phyloP scores from a whole-genome alignment of 2,113 vertebrate species.

The Chiloscyllium plagiosum region DNA sequence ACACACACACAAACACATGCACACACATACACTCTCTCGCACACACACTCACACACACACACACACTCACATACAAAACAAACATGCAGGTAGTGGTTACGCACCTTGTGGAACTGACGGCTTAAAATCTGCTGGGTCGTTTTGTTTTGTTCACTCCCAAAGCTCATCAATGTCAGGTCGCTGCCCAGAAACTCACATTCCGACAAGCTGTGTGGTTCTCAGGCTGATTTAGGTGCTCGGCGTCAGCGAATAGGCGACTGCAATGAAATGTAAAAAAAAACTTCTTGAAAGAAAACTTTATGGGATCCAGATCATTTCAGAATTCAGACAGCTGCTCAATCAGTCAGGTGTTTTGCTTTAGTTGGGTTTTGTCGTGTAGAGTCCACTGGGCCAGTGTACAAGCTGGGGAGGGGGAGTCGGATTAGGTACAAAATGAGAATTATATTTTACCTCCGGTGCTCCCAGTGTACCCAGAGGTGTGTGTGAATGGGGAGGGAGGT shows the following conservation, averaged over 20 bases:
- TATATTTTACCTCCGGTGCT: neutral
- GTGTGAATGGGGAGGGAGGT: no score
- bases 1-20: no score
- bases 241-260: constrained; percentile 22
- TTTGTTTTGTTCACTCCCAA: neutral
- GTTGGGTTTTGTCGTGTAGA: no score
- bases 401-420: no score
- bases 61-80: neutral
- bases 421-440: no score
- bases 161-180: constrained; percentile 15
- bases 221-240: constrained; percentile 23
- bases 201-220: neutral
- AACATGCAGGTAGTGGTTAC: constrained; percentile 13
- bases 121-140: neutral
- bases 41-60: no score
- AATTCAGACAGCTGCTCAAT: neutral
- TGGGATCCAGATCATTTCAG: neutral
- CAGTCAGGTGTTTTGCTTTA: neutral
- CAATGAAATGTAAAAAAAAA: constrained; percentile 24
- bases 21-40: no score
- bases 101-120: constrained; percentile 28
- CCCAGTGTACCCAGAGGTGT: neutral
- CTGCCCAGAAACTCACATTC: constrained; percentile 15
- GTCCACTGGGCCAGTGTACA: no score
- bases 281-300: constrained; percentile 11